These are phyloP conservation scores for Toxotes lorentzi DNA, from an alignment of 2,797 vertebrate genomes.

Conservation along the genomic window DNA sequence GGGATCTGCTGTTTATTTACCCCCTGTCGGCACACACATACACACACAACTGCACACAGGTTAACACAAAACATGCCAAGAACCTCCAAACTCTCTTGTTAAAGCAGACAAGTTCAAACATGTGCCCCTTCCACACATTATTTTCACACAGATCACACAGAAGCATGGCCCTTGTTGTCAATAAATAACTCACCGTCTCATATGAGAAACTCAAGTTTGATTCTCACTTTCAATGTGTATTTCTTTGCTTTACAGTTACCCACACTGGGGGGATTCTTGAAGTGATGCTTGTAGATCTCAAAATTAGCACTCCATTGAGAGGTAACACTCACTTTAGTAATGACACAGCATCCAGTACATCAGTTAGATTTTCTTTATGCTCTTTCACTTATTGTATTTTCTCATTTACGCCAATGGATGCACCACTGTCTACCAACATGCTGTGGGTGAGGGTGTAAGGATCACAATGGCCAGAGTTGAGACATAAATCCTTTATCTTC, in stretches of 20 bases:
- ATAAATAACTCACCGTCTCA: slow-evolving; percentile 63
- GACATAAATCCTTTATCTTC: slow-evolving; percentile 64
- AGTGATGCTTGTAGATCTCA: background rate
- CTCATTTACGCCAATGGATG: slow-evolving; percentile 22
- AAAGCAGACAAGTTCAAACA: slow-evolving; percentile 64
- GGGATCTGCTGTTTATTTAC: slow-evolving; percentile 69
- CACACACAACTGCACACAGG: slow-evolving; percentile 15
- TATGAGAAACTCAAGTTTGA: slow-evolving; percentile 42
- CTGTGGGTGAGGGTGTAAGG: slow-evolving; percentile 16
- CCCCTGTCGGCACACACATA: slow-evolving; percentile 37
- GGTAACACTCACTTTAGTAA: background rate
- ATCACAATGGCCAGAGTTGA: slow-evolving; percentile 48
- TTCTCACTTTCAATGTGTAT: slow-evolving; percentile 28
- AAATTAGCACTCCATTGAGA: background rate
- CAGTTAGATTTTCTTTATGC: slow-evolving; percentile 9
- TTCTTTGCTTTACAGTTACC: slow-evolving; percentile 21
- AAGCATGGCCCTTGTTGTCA: slow-evolving; percentile 56
- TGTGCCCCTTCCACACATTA: slow-evolving; percentile 35
- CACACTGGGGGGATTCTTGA: slow-evolving; percentile 8
- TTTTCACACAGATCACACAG: slow-evolving; percentile 46
- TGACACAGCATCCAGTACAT: background rate
- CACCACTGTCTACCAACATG: slow-evolving; percentile 16
- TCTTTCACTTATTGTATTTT: background rate
- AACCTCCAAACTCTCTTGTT: slow-evolving; percentile 34
- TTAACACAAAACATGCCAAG: slow-evolving; percentile 50